Base-by-base conservation (phyloP, 2,797 vertebrate genomes). In the Glossophaga mutica region DNA sequence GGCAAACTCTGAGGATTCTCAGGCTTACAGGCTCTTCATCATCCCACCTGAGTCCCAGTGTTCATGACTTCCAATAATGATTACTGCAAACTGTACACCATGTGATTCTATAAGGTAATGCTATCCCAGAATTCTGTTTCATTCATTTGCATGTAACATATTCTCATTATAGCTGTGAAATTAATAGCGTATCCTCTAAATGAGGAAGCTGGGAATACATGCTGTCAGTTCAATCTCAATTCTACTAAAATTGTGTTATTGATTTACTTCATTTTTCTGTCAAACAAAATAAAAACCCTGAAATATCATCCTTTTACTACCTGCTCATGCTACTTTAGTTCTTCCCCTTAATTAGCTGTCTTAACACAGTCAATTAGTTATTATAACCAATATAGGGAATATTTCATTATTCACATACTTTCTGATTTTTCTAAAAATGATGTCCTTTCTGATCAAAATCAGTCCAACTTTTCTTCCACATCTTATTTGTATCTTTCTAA, bases 191-290 rank as follows among this genome's bases (percentile, higher is more conserved):
- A 4, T 79, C 29, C 15, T 22, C 14, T 67, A 32, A 81, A 68
- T 85, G 11, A 68, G 15, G 34, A 52, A 24, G 19, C 6, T 94
- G n/a, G 39, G 44, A 79, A 15, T 82, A 76, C 22, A 46, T 7
- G 5, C 12, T 67, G 24, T 37, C 14, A 74, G 12, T 74, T 81
- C 32, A 44, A 24, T 89, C 18, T 59, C 48, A 68, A 68, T 34
- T 79, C 32, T 59, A 52, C 7, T 76, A 94, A 89, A 94, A 85
- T 79, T 42, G 9, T n/a, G 48, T 42, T 67, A 46, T 52, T 68
- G 34, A 29, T 74, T 68, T 73, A 59, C 21, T 70, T 76, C 12
- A 10, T 77, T 48, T 76, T 90, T 9, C n/a, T 86, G 46, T n/a
- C 11, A 81, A 92, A 59, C 26, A 79, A 37, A 89, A 84, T 9